Percentiles rank a stretch among this genome's conserved stretches.
phyloP scores from a whole-genome alignment of 30 jellyfish, hydroid and myxozoan species.

The Sanderia malayensis region DNA sequence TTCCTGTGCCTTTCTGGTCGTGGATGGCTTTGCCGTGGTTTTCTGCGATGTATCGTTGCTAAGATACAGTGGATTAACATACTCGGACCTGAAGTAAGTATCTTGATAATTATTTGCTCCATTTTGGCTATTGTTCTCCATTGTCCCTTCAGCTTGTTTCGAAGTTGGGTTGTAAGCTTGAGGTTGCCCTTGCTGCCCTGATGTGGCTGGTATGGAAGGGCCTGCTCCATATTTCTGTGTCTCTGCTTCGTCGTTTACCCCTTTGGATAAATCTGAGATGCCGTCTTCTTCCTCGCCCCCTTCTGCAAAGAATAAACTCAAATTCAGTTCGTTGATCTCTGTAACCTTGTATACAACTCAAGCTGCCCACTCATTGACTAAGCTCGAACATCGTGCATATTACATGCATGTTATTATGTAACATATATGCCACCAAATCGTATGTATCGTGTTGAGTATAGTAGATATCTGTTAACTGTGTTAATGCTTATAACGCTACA shows the following conservation, averaged over 20 bases:
- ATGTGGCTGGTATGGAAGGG: conserved; percentile 22
- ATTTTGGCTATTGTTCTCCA: neutral
- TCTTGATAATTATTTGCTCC: neutral
- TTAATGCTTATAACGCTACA: no score
- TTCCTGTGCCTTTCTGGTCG: neutral
- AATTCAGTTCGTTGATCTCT: no score
- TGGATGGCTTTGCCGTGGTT: conserved; percentile 8
- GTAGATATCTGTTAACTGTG: no score
- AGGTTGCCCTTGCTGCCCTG: neutral
- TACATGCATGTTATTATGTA: no score
- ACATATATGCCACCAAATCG: no score
- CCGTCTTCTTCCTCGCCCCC: conserved; percentile 18
- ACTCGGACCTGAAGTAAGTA: neutral
- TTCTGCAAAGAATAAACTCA: neutral
- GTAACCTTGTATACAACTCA: no score
- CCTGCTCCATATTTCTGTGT: neutral
- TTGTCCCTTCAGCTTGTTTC: conserved; percentile 2
- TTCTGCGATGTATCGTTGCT: conserved; percentile 13
- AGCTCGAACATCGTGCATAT: no score
- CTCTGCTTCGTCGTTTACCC: conserved; percentile 42
- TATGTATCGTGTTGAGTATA: no score
- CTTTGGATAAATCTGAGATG: conserved; percentile 14
- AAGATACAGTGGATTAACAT: conserved; percentile 42
- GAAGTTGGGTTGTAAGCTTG: neutral
- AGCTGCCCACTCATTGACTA: no score